Evolutionary conservation across 37 sponge, comb jelly and placozoan genomes (phyloP), one percentile per base, ranked within the genome.

Genomic region (Theonella swinhoei): DNA sequence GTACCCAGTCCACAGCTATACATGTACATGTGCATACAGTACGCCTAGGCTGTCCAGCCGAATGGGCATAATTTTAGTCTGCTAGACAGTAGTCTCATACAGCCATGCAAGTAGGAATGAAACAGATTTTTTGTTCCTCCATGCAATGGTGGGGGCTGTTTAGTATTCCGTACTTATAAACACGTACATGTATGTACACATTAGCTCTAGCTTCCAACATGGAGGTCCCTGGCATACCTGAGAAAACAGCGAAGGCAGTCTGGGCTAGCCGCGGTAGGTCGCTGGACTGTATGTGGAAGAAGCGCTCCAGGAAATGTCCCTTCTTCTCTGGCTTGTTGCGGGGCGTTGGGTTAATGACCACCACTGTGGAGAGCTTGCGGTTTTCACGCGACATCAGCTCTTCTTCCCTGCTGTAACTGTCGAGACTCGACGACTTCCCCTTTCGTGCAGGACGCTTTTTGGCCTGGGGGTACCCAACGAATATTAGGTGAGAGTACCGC

Each of bases 401-500:
- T 31, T 68, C 69, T 68, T 68, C 69, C 5, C 33, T 29, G 33
- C 54, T 23, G 7, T 2, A 31, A 22, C 1, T 3, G 30, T 32
- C 69, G 3, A 68, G 69, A 20, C 69, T 32, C 14, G 69, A 32
- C 19, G 69, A 7, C 69, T 42, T 81, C n/a, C 42, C 59, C 54
- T 47, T 47, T 0, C 71, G 54, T 28, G 71, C 72, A 3, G 72
- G 41, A 22, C 33, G 23, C 61, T 58, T 70, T 64, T 61, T 78
- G 30, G 37, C 4, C 63, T 74, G 82, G 25, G 88, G 88, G 0
- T 75, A 39, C 8, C 70, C 81, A 42, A 87, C 39, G 40, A 87
- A 87, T 5, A 87, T 42, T 60, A 38, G 74, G 70, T 81, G 64
- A 4, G 39, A 24, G 54, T 47, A 14, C 11, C 54, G 54, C 7